Evolutionary conservation across 2,113 vertebrate genomes (phyloP), one percentile per base, ranked within the genome.

Genomic region (Mohoua ochrocephala): DNA sequence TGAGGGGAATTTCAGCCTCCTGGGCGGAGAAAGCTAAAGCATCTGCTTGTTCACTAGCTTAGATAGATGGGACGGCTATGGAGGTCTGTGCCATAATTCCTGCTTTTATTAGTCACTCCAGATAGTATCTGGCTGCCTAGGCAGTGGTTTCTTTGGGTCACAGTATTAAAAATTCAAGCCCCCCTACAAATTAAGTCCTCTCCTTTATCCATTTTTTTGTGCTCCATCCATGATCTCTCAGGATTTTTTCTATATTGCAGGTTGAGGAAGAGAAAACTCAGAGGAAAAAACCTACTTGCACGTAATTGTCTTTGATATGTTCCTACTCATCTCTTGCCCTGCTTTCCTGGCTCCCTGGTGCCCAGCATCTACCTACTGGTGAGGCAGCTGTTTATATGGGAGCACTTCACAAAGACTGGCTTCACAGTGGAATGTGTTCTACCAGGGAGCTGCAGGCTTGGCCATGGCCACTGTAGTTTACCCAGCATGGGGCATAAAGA

Each of bases 1-100:
- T 83, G 91, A 90, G 75, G 93, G 85, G 84, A 93, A 95, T 97
- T 97, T 91, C 96, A 95, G 96, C 95, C 96, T 84, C 90, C 93
- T 94, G 95, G 91, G 96, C 2, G n/a, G 92, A 89, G 93, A 92
- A 79, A 79, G 53, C 88, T 60, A 61, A 92, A 92, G 26, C 73
- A 26, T 93, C 78, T 93, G 85, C 85, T 92, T 94, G 69, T 93
- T 95, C 73, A 49, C 85, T 76, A 54, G 83, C 52, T 92, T 45
- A 94, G 95, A 87, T 68, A 88, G 67, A 92, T 79, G 77, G 71
- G 33, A 59, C 39, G 16, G 89, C 88, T 86, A 23, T 82, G 76
- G 76, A 85, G 86, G 83, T 86, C 76, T 92, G 60, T 89, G 73
- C 23, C 37, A 37, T 57, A 85, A 81, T 94, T 96, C 81, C 67